phyloP scores from a whole-genome alignment of 2,888 invertebrate genomes.

The Hyposoter dolosus region DNA sequence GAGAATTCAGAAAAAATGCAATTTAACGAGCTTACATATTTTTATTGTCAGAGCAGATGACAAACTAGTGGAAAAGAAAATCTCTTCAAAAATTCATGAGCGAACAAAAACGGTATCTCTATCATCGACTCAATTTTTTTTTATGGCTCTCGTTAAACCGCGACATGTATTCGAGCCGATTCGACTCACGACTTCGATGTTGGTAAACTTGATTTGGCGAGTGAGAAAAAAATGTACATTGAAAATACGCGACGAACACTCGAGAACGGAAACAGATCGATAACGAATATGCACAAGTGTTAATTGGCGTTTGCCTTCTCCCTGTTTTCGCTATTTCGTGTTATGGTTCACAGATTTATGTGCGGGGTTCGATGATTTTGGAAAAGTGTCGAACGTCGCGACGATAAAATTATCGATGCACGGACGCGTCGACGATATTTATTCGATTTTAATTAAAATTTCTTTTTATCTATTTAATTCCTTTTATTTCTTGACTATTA shows the following conservation, averaged over 20 bases:
- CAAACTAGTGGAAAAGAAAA: neutral
- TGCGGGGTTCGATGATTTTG: neutral
- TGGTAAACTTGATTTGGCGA: conserved; percentile 9
- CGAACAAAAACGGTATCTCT: neutral
- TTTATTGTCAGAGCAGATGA: neutral
- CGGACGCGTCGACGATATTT: neutral
- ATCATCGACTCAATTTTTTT: neutral
- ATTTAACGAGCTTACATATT: neutral
- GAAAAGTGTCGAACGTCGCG: neutral
- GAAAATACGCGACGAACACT: neutral
- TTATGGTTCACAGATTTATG: neutral
- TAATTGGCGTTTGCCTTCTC: conserved; percentile 75
- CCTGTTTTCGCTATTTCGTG: neutral
- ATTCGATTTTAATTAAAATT: neutral
- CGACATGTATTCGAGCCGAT: neutral
- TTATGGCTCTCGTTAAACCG: neutral
- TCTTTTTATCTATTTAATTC: neutral
- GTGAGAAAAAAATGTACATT: conserved; percentile 2
- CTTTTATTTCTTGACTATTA: neutral
- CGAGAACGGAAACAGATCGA: conserved; percentile 47
- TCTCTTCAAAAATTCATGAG: neutral
- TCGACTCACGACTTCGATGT: neutral
- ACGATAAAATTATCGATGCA: neutral
- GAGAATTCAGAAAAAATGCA: neutral
- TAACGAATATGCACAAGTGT: conserved; percentile 69